Conservation (phyloP, 2,888 invertebrate genomes). For the Hipparchia sbordonii region DNA sequence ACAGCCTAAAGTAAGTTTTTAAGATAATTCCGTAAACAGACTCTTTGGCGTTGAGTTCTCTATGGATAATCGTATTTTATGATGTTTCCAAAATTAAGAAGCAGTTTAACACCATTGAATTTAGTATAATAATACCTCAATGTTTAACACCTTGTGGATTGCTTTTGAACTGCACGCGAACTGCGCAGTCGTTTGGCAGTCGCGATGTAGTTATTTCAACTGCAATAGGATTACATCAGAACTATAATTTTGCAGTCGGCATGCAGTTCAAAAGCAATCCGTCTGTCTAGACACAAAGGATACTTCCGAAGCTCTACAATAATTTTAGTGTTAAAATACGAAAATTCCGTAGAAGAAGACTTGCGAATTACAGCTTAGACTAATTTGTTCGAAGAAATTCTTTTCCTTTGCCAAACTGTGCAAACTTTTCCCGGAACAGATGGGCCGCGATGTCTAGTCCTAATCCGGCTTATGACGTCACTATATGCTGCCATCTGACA, state of each 20-base stretch:
- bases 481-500: conserved; percentile 32
- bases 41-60: background rate
- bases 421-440: conserved; percentile 33
- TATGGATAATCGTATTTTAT: background rate
- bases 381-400: conserved; percentile 21
- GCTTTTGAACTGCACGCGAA: too few species aligned
- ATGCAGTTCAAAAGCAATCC: too few species aligned
- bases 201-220: too few species aligned
- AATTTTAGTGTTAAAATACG: background rate
- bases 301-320: background rate
- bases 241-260: too few species aligned
- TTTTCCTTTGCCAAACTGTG: conserved; percentile 26
- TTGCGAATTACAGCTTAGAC: background rate
- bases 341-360: background rate
- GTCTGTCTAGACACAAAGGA: background rate
- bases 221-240: too few species aligned
- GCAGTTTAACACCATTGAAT: too few species aligned
- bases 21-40: background rate
- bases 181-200: too few species aligned
- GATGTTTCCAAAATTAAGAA: too few species aligned
- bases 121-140: too few species aligned
- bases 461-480: conserved; percentile 37
- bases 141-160: too few species aligned
- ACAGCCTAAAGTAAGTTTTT: background rate
- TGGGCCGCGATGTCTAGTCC: conserved; percentile 28